Base-by-base conservation (phyloP, 2,113 vertebrate genomes). In the Gnathonemus echidnorhynchus region DNA sequence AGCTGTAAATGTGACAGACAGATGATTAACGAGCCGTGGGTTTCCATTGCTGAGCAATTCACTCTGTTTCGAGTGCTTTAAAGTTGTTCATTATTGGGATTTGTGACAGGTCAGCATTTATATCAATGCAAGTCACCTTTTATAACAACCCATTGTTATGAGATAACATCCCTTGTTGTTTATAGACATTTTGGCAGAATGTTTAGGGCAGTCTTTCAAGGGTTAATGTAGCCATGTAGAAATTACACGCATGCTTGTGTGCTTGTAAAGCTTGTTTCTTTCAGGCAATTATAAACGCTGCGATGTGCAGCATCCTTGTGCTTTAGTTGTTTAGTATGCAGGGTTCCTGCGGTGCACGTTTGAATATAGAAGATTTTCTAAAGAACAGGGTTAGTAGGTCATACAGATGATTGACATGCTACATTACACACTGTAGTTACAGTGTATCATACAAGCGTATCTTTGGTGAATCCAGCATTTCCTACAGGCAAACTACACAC, bases 381-480 rank as follows among this genome's bases (percentile, higher is more conserved):
- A 93, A 91, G 91, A 95, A 94, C 77, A 94, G 93, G 94, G 95
- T 95, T 95, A 95, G 94, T 95, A 80, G 95, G 95, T 95, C 95
- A 95, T 92, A 90, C 74, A 91, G 86, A 89, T 80, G 86, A 89
- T 89, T 87, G 56, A 84, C 88, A 91, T 90, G 92, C 91, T 90
- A 88, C 88, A 90, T 86, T 85, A 46, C 19, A 53, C 50, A 11
- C 11, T 62, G 86, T 58, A 52, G 42, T 48, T 52, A 56, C 35
- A 53, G 48, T 13, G 27, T 89, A 11, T 5, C 45, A 56, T 56
- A 7, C 2, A 46, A 46, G 39, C 0, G 24, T 7, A 45, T 49
- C 88, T 53, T 48, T 9, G 74, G 31, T 21, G 19, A 48, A 80
- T 6, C 49, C 31, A 21, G 88, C 31, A 31, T 52, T 52, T 48